These are phyloP conservation scores for Agrochola lota DNA, from an alignment of 2,888 invertebrate species.

Conservation along the genomic window DNA sequence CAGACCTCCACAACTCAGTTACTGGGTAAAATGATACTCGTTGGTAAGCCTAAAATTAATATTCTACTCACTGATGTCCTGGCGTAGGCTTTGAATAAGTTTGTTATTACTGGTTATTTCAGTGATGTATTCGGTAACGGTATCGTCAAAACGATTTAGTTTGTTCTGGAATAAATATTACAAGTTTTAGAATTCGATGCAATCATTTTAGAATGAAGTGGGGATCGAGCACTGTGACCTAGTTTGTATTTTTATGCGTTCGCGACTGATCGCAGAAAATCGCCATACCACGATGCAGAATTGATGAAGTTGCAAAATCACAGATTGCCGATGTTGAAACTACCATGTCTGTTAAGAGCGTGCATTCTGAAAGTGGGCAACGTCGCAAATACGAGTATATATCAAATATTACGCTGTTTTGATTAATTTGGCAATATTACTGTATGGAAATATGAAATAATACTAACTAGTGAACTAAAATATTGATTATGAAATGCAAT, in stretches of 20 bases:
- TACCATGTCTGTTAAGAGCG: too few species aligned
- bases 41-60: neutral
- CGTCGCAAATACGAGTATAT: too few species aligned
- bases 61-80: conserved; percentile 78
- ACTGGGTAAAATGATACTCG: neutral
- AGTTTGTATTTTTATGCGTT: too few species aligned
- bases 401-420: too few species aligned
- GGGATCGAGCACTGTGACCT: neutral
- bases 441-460: too few species aligned
- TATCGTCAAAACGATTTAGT: conserved; percentile 80
- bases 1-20: neutral
- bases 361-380: too few species aligned
- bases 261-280: too few species aligned
- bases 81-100: conserved; percentile 78
- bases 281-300: neutral
- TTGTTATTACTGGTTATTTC: conserved; percentile 79
- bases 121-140: conserved; percentile 74
- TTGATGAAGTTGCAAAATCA: neutral
- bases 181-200: neutral
- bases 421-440: too few species aligned
- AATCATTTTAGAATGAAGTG: neutral
- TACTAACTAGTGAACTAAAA: too few species aligned
- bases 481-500: too few species aligned
- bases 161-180: conserved; percentile 71
- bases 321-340: neutral